phyloP scores from a whole-genome alignment of 2,797 vertebrate genomes.

The Vespertilio murinus region DNA sequence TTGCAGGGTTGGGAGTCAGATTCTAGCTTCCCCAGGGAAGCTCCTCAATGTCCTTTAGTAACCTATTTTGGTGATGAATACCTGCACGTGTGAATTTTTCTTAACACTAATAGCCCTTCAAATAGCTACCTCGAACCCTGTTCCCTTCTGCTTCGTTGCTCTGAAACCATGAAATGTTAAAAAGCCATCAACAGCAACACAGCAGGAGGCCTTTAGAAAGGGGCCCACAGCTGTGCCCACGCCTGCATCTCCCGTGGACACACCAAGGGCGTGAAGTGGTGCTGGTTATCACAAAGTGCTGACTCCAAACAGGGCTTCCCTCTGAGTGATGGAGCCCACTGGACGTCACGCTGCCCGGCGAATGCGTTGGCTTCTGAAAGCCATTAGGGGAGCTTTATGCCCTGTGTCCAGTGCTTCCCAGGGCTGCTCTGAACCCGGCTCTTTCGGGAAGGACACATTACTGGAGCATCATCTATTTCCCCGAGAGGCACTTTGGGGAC shows the following conservation, averaged over 20 bases:
- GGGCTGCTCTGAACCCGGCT: neutral
- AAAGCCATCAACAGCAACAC: too few relatives aligned
- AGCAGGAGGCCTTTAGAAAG: neutral
- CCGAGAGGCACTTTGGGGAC: slow-evolving; percentile 29
- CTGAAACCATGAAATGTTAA: neutral
- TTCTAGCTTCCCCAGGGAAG: neutral
- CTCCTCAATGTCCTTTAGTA: neutral
- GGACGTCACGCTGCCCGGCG: neutral
- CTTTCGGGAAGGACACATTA: slow-evolving; percentile 29
- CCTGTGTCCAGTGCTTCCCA: neutral
- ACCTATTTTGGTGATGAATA: neutral
- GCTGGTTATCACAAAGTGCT: neutral
- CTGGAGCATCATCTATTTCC: neutral
- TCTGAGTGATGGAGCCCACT: neutral
- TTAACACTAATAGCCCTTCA: neutral
- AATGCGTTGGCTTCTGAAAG: neutral
- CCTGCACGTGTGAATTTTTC: neutral
- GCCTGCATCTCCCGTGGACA: neutral
- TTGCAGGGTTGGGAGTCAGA: neutral
- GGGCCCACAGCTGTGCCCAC: neutral
- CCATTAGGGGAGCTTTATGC: neutral
- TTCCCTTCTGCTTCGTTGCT: neutral
- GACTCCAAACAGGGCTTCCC: neutral
- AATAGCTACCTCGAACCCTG: neutral
- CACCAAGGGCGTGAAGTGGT: rapidly evolving